These are phyloP conservation scores for Acromyrmex charruanus DNA, from an alignment of 1,140 invertebrate species.

Conservation along the genomic window DNA sequence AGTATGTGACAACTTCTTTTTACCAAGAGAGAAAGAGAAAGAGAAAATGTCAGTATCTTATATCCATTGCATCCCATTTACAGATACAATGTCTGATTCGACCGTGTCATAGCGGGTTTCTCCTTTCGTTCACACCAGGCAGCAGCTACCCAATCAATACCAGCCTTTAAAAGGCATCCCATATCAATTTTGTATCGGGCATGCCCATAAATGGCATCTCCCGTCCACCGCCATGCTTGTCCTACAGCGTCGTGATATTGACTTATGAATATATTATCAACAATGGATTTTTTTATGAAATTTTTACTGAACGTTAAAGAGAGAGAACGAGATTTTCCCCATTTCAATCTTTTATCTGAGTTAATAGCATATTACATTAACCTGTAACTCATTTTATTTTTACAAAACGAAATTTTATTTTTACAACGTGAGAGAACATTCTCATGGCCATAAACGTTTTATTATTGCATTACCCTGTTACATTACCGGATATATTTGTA, in stretches of 20 bases:
- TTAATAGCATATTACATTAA: not conserved
- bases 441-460: not conserved
- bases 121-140: slow-evolving; percentile 35
- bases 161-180: slow-evolving; percentile 67
- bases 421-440: not conserved
- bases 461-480: not conserved
- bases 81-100: slow-evolving; percentile 41
- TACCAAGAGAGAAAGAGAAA: not conserved
- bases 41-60: not conserved
- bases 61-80: slow-evolving; percentile 49
- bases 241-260: not conserved
- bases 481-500: not conserved
- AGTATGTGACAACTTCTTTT: not conserved
- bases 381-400: not conserved
- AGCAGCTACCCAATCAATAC: slow-evolving; percentile 54
- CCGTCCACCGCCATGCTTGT: slow-evolving; percentile 13
- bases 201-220: slow-evolving; percentile 65
- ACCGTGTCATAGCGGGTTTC: slow-evolving; percentile 29
- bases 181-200: slow-evolving; percentile 68
- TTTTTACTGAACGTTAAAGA: not conserved
- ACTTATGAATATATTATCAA: slow-evolving; percentile 44
- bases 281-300: not conserved
- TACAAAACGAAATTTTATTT: slow-evolving; percentile 1
- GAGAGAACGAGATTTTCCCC: not conserved
- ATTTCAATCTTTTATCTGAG: not conserved